These are phyloP conservation scores for Brienomyrus brachyistius DNA, from an alignment of 2,113 vertebrate species.

Conservation along the genomic window DNA sequence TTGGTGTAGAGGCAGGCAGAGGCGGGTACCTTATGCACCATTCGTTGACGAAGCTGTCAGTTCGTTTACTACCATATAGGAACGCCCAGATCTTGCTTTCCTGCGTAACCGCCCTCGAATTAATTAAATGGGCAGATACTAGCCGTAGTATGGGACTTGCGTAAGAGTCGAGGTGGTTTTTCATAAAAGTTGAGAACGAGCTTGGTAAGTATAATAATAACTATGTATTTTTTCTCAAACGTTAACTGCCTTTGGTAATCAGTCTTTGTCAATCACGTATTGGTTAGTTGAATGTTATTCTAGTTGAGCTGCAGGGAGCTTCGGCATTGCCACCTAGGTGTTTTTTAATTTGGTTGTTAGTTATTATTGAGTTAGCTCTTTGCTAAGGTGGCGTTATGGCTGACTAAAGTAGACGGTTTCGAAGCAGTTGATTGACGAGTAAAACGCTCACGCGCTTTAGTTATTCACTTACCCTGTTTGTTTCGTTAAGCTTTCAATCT, in stretches of 20 bases:
- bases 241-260: background rate
- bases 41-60: background rate
- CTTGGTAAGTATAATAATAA: background rate
- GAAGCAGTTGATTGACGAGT: background rate
- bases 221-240: background rate
- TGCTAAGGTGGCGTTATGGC: background rate
- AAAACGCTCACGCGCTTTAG: background rate
- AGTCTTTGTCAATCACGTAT: background rate
- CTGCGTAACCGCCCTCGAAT: slow-evolving; percentile 60
- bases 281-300: background rate
- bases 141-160: background rate
- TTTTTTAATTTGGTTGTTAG: background rate
- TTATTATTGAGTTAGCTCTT: background rate
- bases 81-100: slow-evolving; percentile 32
- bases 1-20: background rate
- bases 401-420: background rate
- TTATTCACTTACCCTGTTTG: background rate
- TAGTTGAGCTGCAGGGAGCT: background rate
- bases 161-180: background rate
- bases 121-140: slow-evolving; percentile 24
- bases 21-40: background rate
- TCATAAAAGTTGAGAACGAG: background rate
- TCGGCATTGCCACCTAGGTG: background rate
- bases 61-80: slow-evolving; percentile 21
- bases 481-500: background rate